Base-by-base conservation (phyloP, 2,113 vertebrate species). In the Microtus richardsoni region DNA sequence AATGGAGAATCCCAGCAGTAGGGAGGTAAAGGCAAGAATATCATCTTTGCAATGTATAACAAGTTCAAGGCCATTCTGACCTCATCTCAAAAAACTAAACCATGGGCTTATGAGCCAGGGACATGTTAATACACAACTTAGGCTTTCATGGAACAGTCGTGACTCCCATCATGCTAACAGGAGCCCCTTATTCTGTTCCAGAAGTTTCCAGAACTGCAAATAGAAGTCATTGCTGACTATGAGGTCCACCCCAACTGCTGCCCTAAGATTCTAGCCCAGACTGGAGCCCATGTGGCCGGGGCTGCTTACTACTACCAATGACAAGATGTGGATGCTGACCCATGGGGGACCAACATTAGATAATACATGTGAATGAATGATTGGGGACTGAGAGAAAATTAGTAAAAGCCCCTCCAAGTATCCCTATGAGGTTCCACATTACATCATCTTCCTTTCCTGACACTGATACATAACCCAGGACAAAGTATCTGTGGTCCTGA, bases 221-320 rank as follows among this genome's bases (percentile, higher is more conserved):
- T 99, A 78, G 99, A 99, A 24, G 79, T 99, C 93, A 99, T 98
- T 36, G 99, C 98, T 92, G 99, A 99, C 98, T 99, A 99, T 0
- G 99, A 99, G 97, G 97, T 99, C 95, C 98, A 99, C 64, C 99
- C 99, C 21, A 99, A 98, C 97, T 99, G 99, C 94, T 99, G 99
- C 94, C 99, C 99, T 17, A 99, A 99, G 97, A 99, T 99, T 96
- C n/a, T n/a, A n/a, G n/a, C n/a, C n/a, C n/a, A n/a, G n/a, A n/a
- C n/a, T n/a, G n/a, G n/a, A n/a, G n/a, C n/a, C n/a, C n/a, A n/a
- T n/a, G n/a, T n/a, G n/a, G n/a, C n/a, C n/a, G n/a, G n/a, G n/a
- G n/a, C n/a, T n/a, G n/a, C n/a, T n/a, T n/a, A n/a, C n/a, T n/a
- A n/a, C n/a, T n/a, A n/a, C n/a, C n/a, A n/a, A n/a, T n/a, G n/a